phyloP scores from a whole-genome alignment of 2,797 vertebrate genomes.

The Sebastes trivittatus region DNA sequence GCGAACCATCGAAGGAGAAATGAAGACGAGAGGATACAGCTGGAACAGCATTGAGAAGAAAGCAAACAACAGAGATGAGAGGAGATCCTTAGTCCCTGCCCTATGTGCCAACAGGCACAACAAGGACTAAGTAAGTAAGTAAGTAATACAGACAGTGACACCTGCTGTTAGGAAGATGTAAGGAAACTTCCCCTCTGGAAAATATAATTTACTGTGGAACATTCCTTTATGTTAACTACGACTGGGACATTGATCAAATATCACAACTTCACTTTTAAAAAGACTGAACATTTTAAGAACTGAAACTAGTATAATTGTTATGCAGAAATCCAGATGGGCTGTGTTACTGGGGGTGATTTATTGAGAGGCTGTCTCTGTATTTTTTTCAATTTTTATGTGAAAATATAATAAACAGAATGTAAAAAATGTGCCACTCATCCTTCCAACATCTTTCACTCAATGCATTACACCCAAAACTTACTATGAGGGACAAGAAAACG shows the following conservation, averaged over 20 bases:
- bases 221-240: not conserved
- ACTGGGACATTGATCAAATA: not conserved
- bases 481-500: not conserved
- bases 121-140: too few species aligned
- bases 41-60: too few species aligned
- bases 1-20: too few species aligned
- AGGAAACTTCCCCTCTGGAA: not conserved
- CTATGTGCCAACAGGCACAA: too few species aligned
- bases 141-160: slow-evolving; percentile 49
- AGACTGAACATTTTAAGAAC: not conserved
- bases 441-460: not conserved
- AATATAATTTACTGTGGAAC: not conserved
- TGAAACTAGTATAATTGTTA: not conserved
- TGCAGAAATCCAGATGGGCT: not conserved
- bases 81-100: too few species aligned
- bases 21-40: too few species aligned
- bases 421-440: not conserved
- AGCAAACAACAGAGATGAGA: too few species aligned
- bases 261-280: not conserved
- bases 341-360: rapidly evolving
- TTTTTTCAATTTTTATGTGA: not conserved
- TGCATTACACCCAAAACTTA: not conserved
- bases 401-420: not conserved
- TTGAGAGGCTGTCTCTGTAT: not conserved
- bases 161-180: slow-evolving; percentile 60